Base-by-base conservation (phyloP, 1,140 invertebrate genomes). In the Capitella teleta region DNA sequence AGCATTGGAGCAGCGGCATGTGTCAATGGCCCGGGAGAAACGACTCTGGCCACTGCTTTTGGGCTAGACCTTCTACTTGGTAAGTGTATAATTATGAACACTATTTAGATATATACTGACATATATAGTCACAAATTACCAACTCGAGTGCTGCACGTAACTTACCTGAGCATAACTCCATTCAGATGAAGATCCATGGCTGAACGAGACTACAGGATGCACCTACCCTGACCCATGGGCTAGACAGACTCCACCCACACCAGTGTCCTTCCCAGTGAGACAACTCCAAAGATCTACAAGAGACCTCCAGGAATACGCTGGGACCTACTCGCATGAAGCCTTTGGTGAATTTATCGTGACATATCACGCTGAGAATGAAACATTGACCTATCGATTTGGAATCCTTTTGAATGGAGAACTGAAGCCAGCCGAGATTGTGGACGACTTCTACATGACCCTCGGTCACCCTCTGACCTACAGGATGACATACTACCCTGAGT, bases 21-120 rank as follows among this genome's bases (percentile, higher is more conserved):
- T 28, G 43, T 45, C 4, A 45, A 45, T 26, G 28, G 43, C n/a
- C 43, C 43, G n/a, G 43, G 43, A 18, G 43, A 45, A 12, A 26
- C 28, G 8, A 30, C 4, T 8, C 43, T 45, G 8, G 28, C 28
- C 1, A 45, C 8, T 24, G 21, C 18, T 3, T 24, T 45, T 24
- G 43, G 21, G 3, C 43, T 45, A 25, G 43, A 45, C 26, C 28
- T 45, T 6, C 26, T 45, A 26, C 19, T 45, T 10, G 43, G 43
- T 45, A 28, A 28, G 43, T 10, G 14, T 5, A 28, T 21, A 26
- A 18, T 8, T 45, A 24, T 24, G 12, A 10, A 25, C 14, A 28
- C 5, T 21, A 6, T 26, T 21, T 5, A 5, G 25, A 19, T 8
- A 16, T 26, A 6, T 21, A 23, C 18, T 21, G 24, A 14, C 6